Conservation (phyloP, 1,140 invertebrate genomes). For the Trinorchestia longiramus region DNA sequence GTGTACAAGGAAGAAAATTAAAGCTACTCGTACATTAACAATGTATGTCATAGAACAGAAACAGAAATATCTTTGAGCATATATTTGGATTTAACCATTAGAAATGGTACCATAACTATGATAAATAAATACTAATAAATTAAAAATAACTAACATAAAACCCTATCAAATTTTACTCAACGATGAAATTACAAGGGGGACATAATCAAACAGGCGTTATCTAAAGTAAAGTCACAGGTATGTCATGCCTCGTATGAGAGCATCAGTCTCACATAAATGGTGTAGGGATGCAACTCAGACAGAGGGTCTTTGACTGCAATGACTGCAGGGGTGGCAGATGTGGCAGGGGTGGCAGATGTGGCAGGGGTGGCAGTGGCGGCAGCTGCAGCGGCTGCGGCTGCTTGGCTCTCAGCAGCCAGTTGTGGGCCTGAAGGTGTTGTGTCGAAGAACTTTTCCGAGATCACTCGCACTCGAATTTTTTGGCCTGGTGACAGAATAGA, state of each 20-base stretch:
- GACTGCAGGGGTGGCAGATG: not conserved
- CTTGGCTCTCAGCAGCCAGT: slow-evolving; percentile 72
- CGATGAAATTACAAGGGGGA: too few species aligned
- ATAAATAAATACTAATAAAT: too few species aligned
- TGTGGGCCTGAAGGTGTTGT: slow-evolving; percentile 80
- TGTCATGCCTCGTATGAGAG: too few species aligned
- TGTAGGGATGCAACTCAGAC: not conserved
- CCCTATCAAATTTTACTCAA: too few species aligned
- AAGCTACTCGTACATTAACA: not conserved
- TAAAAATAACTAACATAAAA: too few species aligned
- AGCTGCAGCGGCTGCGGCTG: slow-evolving; percentile 67
- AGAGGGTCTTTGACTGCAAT: not conserved
- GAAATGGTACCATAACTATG: too few species aligned
- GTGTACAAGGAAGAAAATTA: not conserved
- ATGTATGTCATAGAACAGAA: too few species aligned
- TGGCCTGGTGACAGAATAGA: slow-evolving; percentile 76
- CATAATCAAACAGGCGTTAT: too few species aligned
- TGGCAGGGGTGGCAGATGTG: slow-evolving; percentile 56
- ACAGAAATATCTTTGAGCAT: too few species aligned
- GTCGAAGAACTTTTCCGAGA: slow-evolving; percentile 89
- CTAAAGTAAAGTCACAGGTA: too few species aligned
- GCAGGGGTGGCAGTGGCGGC: slow-evolving; percentile 54
- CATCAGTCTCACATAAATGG: not conserved
- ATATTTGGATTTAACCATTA: too few species aligned
- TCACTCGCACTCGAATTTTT: slow-evolving; percentile 89